These are phyloP conservation scores for Brachionus koreanus DNA, from an alignment of 1,140 invertebrate species.

Conservation along the genomic window DNA sequence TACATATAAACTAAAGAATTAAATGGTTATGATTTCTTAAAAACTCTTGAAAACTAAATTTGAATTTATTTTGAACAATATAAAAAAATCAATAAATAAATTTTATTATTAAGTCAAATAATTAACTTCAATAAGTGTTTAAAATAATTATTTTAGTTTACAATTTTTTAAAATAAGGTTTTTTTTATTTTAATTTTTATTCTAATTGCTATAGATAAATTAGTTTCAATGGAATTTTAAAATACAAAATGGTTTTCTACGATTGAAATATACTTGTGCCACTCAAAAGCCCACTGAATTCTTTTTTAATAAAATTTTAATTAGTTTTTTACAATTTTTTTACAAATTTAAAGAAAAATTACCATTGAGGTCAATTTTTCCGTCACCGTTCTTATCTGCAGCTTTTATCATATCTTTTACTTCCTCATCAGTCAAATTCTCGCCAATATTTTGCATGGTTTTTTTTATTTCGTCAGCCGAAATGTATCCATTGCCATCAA, in stretches of 20 bases:
- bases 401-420: slow-evolving; percentile 49
- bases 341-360: not conserved
- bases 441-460: slow-evolving; percentile 49
- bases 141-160: not conserved
- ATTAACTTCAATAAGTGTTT: not conserved
- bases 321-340: not conserved
- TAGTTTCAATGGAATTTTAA: not conserved
- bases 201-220: slow-evolving; percentile 31
- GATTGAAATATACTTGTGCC: slow-evolving; percentile 20
- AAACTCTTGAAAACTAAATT: too few species aligned
- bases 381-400: slow-evolving; percentile 49
- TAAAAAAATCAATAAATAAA: not conserved
- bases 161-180: slow-evolving; percentile 2
- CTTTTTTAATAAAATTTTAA: not conserved
- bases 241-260: not conserved
- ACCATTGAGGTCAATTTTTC: slow-evolving; percentile 39
- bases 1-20: too few species aligned
- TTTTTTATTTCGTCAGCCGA: slow-evolving; percentile 47
- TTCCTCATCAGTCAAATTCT: slow-evolving; percentile 49
- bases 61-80: not conserved
- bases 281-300: slow-evolving; percentile 37
- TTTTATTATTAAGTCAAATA: not conserved
- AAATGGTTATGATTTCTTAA: too few species aligned
- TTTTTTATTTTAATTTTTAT: not conserved
- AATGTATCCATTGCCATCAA: slow-evolving; percentile 48